A percentile compares a stretch with the other conserved stretches of the same genome.
Conservation (phyloP, 2,888 invertebrate genomes). For the Aphodius sticticus region DNA sequence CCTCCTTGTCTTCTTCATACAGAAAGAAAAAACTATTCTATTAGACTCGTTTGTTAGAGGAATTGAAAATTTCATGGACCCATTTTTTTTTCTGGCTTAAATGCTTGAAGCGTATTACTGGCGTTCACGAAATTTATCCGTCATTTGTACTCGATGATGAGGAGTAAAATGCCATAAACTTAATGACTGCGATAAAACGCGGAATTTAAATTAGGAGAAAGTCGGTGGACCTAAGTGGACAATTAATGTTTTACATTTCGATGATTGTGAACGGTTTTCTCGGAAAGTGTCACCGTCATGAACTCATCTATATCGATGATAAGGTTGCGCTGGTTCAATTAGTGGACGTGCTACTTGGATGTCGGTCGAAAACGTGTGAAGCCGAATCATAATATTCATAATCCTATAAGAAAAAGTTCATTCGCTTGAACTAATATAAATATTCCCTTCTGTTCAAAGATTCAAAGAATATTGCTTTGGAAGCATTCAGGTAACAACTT, state of each 20-base stretch:
- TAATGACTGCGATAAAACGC: slow-evolving; percentile 20
- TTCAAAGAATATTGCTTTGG: no score
- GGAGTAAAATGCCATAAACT: slow-evolving; percentile 20
- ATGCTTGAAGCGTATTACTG: no score
- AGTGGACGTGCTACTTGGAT: not conserved
- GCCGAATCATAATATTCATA: no score
- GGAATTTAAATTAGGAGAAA: slow-evolving; percentile 25
- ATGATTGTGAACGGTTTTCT: slow-evolving; percentile 11
- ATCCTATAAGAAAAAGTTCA: no score
- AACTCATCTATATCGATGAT: slow-evolving; percentile 37
- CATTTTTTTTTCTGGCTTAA: not conserved
- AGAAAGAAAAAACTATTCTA: not conserved
- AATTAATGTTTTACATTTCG: slow-evolving; percentile 23
- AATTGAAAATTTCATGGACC: not conserved
- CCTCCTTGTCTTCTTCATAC: not conserved
- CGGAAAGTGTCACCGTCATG: not conserved
- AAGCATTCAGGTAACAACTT: no score
- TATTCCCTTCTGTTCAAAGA: no score
- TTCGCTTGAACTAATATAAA: no score
- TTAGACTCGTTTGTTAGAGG: not conserved
- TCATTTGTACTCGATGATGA: slow-evolving; percentile 14
- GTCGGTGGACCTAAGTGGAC: slow-evolving; percentile 17
- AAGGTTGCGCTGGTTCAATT: not conserved
- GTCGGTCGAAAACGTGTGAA: no score
- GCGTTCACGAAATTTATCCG: slow-evolving; percentile 12